Evolutionary conservation across 2,797 vertebrate species (phyloP).

Genomic region (Brotogeris chrysoptera): DNA sequence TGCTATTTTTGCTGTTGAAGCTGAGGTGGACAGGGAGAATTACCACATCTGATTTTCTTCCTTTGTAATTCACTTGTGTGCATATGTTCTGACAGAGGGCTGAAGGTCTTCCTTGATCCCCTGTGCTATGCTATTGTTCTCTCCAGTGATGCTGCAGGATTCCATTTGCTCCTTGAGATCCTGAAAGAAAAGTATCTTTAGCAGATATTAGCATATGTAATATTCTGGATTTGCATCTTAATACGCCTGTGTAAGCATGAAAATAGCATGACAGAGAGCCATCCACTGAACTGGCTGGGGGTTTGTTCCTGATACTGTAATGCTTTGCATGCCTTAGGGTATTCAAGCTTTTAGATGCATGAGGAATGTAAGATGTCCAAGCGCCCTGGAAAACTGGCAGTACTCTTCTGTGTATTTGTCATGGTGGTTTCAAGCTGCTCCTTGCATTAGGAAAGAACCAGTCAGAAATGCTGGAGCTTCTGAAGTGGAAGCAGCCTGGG

Average conservation of each 20-base stretch:
- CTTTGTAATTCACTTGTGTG: not conserved
- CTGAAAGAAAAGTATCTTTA: not conserved
- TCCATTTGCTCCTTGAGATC: not conserved
- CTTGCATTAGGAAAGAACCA: not conserved
- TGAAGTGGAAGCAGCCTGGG: not conserved
- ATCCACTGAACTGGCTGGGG: not conserved
- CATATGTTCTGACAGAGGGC: not conserved
- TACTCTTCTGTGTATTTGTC: not conserved
- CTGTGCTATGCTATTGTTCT: not conserved
- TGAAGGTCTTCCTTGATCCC: not conserved
- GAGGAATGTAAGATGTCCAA: not conserved
- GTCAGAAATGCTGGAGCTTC: not conserved
- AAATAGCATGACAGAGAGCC: not conserved
- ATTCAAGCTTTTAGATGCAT: not conserved
- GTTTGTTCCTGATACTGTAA: not conserved
- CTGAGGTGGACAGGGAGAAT: not conserved
- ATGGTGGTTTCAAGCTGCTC: not conserved
- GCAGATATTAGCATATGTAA: not conserved
- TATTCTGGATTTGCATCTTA: not conserved
- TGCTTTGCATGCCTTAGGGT: not conserved
- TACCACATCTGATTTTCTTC: not conserved
- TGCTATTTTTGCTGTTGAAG: not conserved
- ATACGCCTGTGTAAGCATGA: not conserved
- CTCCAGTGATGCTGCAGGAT: not conserved
- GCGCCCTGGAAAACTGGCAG: not conserved